Evolutionary conservation across 92 coral and sea anemone genomes (phyloP).

Genomic region (Blastomussa wellsi): DNA sequence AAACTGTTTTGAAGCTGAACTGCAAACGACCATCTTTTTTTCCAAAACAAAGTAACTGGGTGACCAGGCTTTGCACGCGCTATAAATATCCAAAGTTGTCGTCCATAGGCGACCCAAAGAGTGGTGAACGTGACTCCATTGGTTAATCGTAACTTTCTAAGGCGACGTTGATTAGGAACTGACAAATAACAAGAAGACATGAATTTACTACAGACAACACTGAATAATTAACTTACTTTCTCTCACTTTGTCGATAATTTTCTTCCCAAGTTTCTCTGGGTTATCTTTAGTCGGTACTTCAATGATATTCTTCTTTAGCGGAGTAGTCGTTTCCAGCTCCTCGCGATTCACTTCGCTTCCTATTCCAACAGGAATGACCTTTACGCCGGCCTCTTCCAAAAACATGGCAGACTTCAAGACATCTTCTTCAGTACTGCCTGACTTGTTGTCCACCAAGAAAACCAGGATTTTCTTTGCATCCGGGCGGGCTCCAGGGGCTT

Average conservation of each 20-base stretch:
- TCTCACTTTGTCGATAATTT: constrained; percentile 60
- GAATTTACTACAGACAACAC: neutral
- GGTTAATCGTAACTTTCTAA: too few relatives aligned
- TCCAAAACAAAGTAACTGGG: too few relatives aligned
- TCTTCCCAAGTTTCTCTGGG: constrained; percentile 57
- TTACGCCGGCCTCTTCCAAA: constrained; percentile 46
- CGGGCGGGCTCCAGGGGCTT: constrained; percentile 54
- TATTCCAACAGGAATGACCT: constrained; percentile 67
- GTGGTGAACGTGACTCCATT: too few relatives aligned
- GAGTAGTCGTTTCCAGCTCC: constrained; percentile 53
- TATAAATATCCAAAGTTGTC: too few relatives aligned
- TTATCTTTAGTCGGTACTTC: constrained; percentile 55
- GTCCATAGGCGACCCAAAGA: too few relatives aligned
- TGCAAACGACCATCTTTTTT: too few relatives aligned
- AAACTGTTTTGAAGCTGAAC: neutral
- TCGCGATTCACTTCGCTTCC: constrained; percentile 51
- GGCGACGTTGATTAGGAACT: too few relatives aligned
- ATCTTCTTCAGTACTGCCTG: constrained; percentile 30
- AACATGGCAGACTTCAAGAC: constrained; percentile 24
- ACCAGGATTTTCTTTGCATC: constrained; percentile 55
- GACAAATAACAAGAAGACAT: neutral
- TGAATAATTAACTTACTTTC: constrained; percentile 55
- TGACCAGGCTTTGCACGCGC: too few relatives aligned
- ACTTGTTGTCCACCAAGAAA: constrained; percentile 68
- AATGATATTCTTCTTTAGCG: constrained; percentile 49